Evolutionary conservation across 2,797 vertebrate species (phyloP).

Genomic region (Hybognathus amarus): DNA sequence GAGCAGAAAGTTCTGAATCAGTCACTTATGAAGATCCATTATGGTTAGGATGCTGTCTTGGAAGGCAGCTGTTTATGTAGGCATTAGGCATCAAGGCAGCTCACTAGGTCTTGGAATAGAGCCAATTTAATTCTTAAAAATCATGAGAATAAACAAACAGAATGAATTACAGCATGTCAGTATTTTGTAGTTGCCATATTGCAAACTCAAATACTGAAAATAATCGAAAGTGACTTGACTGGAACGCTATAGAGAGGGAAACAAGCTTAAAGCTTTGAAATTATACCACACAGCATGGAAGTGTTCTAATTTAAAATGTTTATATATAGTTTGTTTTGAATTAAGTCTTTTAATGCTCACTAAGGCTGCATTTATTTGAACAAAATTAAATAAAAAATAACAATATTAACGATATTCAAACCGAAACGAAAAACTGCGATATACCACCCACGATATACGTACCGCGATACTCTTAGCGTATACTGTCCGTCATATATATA

Average conservation of each 20-base stretch:
- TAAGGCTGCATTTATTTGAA: not conserved
- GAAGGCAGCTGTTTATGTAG: slow-evolving; percentile 27
- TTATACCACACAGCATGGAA: not conserved
- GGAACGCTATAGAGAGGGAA: not conserved
- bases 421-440: too few relatives aligned
- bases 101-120: not conserved
- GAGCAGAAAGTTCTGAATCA: not conserved
- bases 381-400: not conserved
- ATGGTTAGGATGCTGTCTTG: slow-evolving; percentile 12
- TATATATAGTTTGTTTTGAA: not conserved
- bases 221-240: not conserved
- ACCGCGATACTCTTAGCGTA: too few relatives aligned
- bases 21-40: slow-evolving; percentile 11
- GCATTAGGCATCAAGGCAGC: not conserved
- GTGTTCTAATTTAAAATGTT: not conserved
- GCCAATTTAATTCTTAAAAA: slow-evolving; percentile 25
- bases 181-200: not conserved
- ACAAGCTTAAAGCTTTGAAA: not conserved
- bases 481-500: not conserved
- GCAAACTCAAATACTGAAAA: slow-evolving; percentile 20
- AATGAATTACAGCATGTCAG: not conserved
- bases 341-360: not conserved
- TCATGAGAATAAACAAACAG: slow-evolving; percentile 14
- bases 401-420: too few relatives aligned
- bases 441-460: too few relatives aligned